Percentiles rank a stretch among this genome's conserved stretches.
Evolutionary conservation across 2,888 invertebrate genomes (phyloP).

Genomic region (Hypolimnas misippus): DNA sequence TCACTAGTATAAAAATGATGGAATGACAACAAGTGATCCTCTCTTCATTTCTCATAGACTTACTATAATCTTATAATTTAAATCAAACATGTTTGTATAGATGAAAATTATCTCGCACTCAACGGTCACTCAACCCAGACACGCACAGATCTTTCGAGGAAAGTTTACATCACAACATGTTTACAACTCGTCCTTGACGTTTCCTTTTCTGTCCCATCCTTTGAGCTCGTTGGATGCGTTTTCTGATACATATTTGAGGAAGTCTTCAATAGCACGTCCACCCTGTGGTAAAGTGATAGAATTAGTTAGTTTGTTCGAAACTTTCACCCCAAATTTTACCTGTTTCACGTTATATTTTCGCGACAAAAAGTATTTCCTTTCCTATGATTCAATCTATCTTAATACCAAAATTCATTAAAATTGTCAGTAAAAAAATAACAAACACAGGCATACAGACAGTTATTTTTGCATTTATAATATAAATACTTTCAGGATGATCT

Average conservation of each 20-base stretch:
- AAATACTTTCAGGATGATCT: too few species aligned
- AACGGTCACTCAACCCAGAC: constrained; percentile 52
- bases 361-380: too few species aligned
- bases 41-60: background rate
- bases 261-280: constrained; percentile 96
- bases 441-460: too few species aligned
- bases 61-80: constrained; percentile 12
- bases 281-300: constrained; percentile 83
- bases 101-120: constrained; percentile 7
- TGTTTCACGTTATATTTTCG: too few species aligned
- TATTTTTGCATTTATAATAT: too few species aligned
- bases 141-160: constrained; percentile 76
- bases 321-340: too few species aligned
- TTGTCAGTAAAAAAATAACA: too few species aligned
- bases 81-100: constrained; percentile 2
- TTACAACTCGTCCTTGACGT: constrained; percentile 76
- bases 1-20: constrained; percentile 40
- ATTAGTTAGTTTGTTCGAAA: background rate
- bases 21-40: constrained; percentile 34
- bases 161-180: constrained; percentile 60
- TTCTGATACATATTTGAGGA: constrained; percentile 96
- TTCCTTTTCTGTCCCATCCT: constrained; percentile 94
- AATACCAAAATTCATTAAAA: too few species aligned
- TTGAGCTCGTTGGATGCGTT: constrained; percentile 95
- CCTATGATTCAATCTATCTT: too few species aligned